Evolutionary conservation across 2,113 vertebrate genomes (phyloP).

Genomic region (Raja brachyura): DNA sequence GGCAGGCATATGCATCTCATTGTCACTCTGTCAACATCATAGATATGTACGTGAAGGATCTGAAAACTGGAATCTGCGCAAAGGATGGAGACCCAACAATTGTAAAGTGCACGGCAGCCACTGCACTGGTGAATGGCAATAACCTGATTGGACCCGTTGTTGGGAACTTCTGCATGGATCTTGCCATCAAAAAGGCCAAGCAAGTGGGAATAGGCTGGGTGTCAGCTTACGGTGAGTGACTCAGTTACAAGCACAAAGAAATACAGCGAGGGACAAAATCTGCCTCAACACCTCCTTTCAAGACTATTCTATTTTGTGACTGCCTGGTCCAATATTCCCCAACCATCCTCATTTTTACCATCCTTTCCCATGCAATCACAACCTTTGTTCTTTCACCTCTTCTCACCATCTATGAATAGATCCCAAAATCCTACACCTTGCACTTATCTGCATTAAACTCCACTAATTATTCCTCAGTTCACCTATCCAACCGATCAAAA

Average conservation of each 20-base stretch:
- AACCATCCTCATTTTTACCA: too few relatives aligned
- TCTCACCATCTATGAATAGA: too few relatives aligned
- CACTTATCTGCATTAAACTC: too few relatives aligned
- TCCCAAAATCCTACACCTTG: too few relatives aligned
- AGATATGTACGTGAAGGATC: constrained; percentile 66
- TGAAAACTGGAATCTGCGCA: constrained; percentile 55
- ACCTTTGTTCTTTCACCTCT: too few relatives aligned
- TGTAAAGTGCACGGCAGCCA: constrained; percentile 58
- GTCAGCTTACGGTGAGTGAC: constrained; percentile 55
- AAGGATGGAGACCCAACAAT: constrained; percentile 57
- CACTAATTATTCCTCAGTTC: too few relatives aligned
- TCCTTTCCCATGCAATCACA: too few relatives aligned
- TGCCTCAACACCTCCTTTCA: too few relatives aligned
- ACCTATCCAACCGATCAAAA: too few relatives aligned
- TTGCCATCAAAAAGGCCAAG: constrained; percentile 62
- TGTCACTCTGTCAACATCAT: neutral
- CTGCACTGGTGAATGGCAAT: constrained; percentile 58
- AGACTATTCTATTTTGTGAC: too few relatives aligned
- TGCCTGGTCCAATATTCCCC: too few relatives aligned
- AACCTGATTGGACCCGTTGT: constrained; percentile 65
- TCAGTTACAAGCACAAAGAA: neutral
- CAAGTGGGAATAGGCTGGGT: constrained; percentile 63
- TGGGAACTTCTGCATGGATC: constrained; percentile 65
- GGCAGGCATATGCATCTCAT: neutral
- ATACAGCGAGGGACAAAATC: neutral